Evolutionary conservation across 2,888 invertebrate species (phyloP).

Genomic region (Suillia variegata): DNA sequence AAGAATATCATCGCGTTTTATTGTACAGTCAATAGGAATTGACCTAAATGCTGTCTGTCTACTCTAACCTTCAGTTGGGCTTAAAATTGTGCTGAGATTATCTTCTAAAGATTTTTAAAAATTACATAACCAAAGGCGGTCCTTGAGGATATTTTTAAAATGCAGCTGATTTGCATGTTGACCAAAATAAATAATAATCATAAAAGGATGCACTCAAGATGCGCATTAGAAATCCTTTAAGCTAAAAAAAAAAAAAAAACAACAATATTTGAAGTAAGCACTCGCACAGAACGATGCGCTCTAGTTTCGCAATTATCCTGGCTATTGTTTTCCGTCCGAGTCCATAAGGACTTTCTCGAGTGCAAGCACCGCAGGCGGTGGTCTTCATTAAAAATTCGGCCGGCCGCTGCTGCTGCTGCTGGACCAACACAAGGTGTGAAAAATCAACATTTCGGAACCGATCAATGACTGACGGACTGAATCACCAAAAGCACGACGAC

Average conservation of each 20-base stretch:
- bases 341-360: not conserved
- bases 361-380: not conserved
- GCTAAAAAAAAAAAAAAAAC: too few relatives aligned
- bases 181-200: not conserved
- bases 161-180: not conserved
- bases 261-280: not conserved
- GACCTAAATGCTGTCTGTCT: too few relatives aligned
- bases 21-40: too few relatives aligned
- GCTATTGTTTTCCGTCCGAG: not conserved
- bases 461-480: not conserved
- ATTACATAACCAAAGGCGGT: too few relatives aligned
- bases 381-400: not conserved
- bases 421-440: not conserved
- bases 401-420: slow-evolving; percentile 12
- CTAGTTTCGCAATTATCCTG: not conserved
- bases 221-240: not conserved
- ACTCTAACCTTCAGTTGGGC: too few relatives aligned
- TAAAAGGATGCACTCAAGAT: not conserved
- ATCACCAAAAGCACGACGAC: too few relatives aligned
- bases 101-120: too few relatives aligned
- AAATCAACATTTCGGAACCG: not conserved
- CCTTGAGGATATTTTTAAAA: not conserved
- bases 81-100: too few relatives aligned
- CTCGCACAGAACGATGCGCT: not conserved
- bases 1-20: too few relatives aligned